Base-by-base conservation (phyloP, 2,888 invertebrate genomes). In the Pandemis heparana region DNA sequence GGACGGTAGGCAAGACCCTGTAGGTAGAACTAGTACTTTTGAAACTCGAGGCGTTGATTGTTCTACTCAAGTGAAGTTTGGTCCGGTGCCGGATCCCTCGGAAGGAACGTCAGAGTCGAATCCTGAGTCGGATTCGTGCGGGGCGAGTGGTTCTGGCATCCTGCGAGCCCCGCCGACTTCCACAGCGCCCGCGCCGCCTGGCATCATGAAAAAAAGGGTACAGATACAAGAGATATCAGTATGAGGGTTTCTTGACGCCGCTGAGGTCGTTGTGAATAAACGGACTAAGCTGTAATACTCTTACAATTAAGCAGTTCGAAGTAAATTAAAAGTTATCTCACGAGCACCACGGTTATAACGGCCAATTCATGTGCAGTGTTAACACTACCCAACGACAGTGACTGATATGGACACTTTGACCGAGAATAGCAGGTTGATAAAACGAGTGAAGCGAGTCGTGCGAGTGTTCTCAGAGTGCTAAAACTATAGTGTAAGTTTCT, bases 191-290 rank as follows among this genome's bases (percentile, higher is more conserved):
- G 96, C 95, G 60, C 96, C 97, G 0, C 97, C 97, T 9, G 96
- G 97, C 73, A 96, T 97, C 77, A 96, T 96, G 95, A 98, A 98
- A 92, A 98, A 98, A 92, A 96, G 98, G 89, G 98, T 98, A 83
- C 98, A 98, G 94, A 98, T 98, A 89, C 98, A 98, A 91, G 98
- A 98, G 91, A 98, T 98, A 94, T 98, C 98, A 76, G 98, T 98
- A 94, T 98, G 96, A 96, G 94, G 89, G 85, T 93, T 90, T 79
- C 88, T 92, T 75, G 89, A 91, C 82, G 84, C 87, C 82, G 87
- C 87, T 70, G 92, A 91, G 83, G 86, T 94, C 74, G 92, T 94
- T 78, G 89, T 93, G 76, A 94, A 92, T 75, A 90, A 92, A 85
- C 85, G 92, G 85, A 94, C 93, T 82, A 89, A 93, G 79, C 90